Percentiles rank a stretch among this genome's conserved stretches.
phyloP scores from a whole-genome alignment of 2,113 vertebrate genomes.

The Megaceryle torquata region DNA sequence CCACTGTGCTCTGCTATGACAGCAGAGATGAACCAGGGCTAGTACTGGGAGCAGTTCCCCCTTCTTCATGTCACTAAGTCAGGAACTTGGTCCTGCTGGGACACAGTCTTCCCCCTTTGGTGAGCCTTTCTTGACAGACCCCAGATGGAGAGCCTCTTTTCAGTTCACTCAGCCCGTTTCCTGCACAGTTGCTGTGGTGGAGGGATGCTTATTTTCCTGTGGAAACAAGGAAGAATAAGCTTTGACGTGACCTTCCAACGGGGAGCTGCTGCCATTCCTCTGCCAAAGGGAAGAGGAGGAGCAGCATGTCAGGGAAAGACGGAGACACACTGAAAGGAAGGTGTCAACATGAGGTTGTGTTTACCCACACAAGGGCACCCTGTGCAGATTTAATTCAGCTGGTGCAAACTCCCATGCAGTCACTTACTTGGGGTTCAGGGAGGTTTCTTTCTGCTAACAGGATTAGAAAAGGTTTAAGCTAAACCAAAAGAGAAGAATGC shows the following conservation, averaged over 20 bases:
- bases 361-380: neutral
- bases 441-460: slow-evolving; percentile 41
- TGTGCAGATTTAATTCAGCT: neutral
- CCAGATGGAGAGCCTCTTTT: neutral
- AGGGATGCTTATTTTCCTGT: neutral
- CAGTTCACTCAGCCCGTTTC: neutral
- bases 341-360: neutral
- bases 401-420: neutral
- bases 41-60: neutral
- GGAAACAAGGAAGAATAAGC: neutral
- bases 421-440: neutral
- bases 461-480: slow-evolving; percentile 40
- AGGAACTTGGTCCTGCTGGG: neutral
- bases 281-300: neutral
- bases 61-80: neutral
- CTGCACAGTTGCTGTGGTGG: neutral
- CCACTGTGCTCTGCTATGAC: neutral
- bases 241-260: neutral
- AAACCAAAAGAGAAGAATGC: slow-evolving; percentile 24
- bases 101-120: neutral
- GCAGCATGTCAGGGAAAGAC: rapidly evolving
- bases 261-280: neutral
- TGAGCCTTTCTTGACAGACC: neutral
- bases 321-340: neutral
- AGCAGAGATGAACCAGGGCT: neutral